Base-by-base conservation (phyloP, 2,797 vertebrate genomes). In the Centropyge bicolor region DNA sequence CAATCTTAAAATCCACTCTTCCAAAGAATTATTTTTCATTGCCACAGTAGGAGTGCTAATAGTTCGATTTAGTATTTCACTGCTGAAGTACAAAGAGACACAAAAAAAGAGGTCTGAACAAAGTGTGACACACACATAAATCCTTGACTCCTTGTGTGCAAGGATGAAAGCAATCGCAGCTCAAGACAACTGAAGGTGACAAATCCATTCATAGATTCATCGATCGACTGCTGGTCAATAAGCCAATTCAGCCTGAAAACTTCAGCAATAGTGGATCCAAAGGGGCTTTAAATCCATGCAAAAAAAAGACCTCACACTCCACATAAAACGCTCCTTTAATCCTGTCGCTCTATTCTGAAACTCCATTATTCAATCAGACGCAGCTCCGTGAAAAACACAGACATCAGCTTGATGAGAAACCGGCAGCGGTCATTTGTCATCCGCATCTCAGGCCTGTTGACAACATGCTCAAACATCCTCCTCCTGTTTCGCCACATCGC, bases 391-490 rank as follows among this genome's bases (percentile, higher is more conserved):
- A 86, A 78, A 77, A 92, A 90, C 82, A 82, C 70, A 90, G 85
- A 89, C 84, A 82, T 90, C 88, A 80, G 62, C 73, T 38, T 82
- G 84, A 89, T 88, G 83, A 91, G 80, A 74, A 88, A 77, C 78
- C 82, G 38, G 79, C 45, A 5, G 73, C 70, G 83, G 82, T 90
- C 91, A 93, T 95, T 94, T 92, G 92, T 94, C 88, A 89, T 83
- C 77, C 77, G 49, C 84, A 82, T 91, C 73, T 79, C 77, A 48
- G 75, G 85, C 82, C 89, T 91, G 92, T 90, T 85, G 89, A 92
- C 88, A 90, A 92, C 91, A 85, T 81, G 88, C 81, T 90, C 75
- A 68, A 85, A 92, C 90, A 88, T 87, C 87, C 68, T 81, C 78
- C 75, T 80, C 74, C 79, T 66, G 52, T 80, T 87, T 69, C 45